phyloP scores from a whole-genome alignment of 2,113 vertebrate species.

The Microtus richardsoni region DNA sequence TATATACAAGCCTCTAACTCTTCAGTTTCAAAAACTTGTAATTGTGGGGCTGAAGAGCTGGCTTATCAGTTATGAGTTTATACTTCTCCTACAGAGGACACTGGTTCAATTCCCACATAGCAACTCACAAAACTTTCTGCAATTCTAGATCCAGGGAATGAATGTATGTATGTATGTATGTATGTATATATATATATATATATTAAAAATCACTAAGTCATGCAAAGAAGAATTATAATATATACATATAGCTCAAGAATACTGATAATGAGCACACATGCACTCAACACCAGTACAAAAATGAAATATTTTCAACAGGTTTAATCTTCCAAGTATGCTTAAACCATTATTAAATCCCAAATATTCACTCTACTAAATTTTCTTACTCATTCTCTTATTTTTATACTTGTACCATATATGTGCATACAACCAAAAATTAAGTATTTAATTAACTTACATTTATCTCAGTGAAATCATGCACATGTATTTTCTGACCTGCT shows the following conservation, averaged over 20 bases:
- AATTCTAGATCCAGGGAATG: too few relatives aligned
- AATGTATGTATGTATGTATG: neutral
- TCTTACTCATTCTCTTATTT: neutral
- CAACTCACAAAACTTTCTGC: neutral
- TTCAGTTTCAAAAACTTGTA: neutral
- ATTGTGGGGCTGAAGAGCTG: neutral
- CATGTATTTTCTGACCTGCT: neutral
- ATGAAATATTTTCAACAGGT: neutral
- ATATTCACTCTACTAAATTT: neutral
- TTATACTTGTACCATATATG: neutral
- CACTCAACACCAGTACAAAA: neutral
- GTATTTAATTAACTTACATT: slow-evolving; percentile 11
- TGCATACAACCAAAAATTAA: neutral
- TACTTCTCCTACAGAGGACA: neutral
- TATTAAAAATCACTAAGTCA: neutral
- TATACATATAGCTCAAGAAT: neutral
- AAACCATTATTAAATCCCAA: neutral
- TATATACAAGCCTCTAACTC: neutral
- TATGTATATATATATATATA: neutral
- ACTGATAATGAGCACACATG: neutral
- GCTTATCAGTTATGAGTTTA: neutral
- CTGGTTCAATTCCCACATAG: neutral
- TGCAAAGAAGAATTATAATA: neutral
- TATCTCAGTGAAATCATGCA: neutral
- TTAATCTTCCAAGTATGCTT: neutral